Evolutionary conservation across 1,140 invertebrate genomes (phyloP), one percentile per base, ranked within the genome.

Genomic region (Onthophagus taurus): DNA sequence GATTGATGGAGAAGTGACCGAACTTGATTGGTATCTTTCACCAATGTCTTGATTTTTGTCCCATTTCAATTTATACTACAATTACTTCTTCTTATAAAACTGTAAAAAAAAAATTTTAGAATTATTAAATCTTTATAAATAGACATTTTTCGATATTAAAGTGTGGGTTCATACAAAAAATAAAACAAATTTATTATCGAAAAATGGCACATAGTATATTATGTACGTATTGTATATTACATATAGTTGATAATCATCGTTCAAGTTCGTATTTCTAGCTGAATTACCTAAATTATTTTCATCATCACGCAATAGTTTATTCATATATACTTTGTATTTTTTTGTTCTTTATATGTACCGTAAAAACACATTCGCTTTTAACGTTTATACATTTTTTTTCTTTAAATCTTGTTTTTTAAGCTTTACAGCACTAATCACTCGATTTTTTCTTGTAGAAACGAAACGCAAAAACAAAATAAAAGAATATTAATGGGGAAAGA

Each of bases 121-220:
- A n/a, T n/a, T n/a, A n/a, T n/a, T n/a, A n/a, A n/a, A n/a, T n/a
- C n/a, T n/a, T n/a, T n/a, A n/a, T n/a, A n/a, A n/a, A n/a, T n/a
- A n/a, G n/a, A n/a, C n/a, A n/a, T n/a, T n/a, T n/a, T n/a, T n/a
- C n/a, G n/a, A n/a, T n/a, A n/a, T n/a, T n/a, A n/a, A n/a, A n/a
- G n/a, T n/a, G n/a, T n/a, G n/a, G n/a, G n/a, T n/a, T n/a, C n/a
- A n/a, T n/a, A n/a, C n/a, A n/a, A n/a, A 43, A 30, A 55, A 55
- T 52, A 19, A 55, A 44, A 54, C 34, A 43, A 9, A 36, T 24
- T 35, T 55, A 58, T 52, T 45, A 45, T 53, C 46, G 58, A 64
- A 64, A 64, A 64, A 64, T 64, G 62, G 62, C 62, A 64, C 61
- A 64, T 64, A 64, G 53, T 64, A 64, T 64, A 64, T 64, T 64